phyloP scores from a whole-genome alignment of 2,113 vertebrate genomes.

The Danio rerio region GRCz12tu NC_133188.1:21048501-21049000 shows the following conservation, averaged over 20 bases:
- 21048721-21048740: constrained; percentile 13
- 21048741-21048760: constrained; percentile 32
- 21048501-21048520: background rate
- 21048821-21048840: background rate
- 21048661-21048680: background rate
- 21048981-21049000: background rate
- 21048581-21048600: background rate
- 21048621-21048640: background rate
- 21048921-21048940: too few species aligned
- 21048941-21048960: background rate
- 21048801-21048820: background rate
- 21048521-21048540: background rate
- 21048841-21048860: background rate
- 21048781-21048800: constrained; percentile 8
- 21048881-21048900: background rate
- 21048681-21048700: background rate
- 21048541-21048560: background rate
- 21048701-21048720: background rate
- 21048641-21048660: background rate
- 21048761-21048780: constrained; percentile 10
- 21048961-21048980: constrained; percentile 5
- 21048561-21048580: background rate
- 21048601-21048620: background rate
- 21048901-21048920: background rate
- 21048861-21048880: background rate